Evolutionary conservation across 2,888 invertebrate species (phyloP), one percentile per base, ranked within the genome.

Genomic region (Aelia acuminata): DNA sequence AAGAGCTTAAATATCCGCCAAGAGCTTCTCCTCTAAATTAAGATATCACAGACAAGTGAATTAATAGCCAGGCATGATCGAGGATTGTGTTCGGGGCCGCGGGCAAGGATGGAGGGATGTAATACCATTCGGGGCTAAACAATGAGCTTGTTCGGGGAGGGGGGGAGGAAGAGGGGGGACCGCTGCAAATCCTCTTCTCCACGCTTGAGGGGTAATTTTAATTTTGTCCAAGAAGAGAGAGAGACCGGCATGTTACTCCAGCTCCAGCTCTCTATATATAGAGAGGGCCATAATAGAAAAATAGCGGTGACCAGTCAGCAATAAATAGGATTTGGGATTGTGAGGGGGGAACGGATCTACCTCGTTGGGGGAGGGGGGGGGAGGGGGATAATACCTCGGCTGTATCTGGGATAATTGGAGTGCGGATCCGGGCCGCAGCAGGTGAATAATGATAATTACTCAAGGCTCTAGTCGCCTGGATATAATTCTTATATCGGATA

Each of bases 291-390:
- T 89, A 87, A 87, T 89, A 89, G 89, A 87, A 89, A 84, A 89
- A 87, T 89, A 87, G 84, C 85, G 87, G 84, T 87, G 85, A 57
- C 87, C 87, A 87, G 89, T 87, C 87, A 87, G 88, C 89, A 89
- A 89, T 89, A 85, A 87, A 89, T 87, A 84, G 89, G 89, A 87
- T 89, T 88, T 88, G 75, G 89, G 87, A 89, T 87, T 88, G 49
- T 26, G 53, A n/a, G 48, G 88, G 85, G 57, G 88, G 0, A n/a
- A n/a, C n/a, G n/a, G n/a, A n/a, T n/a, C n/a, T n/a, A n/a, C n/a
- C n/a, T n/a, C n/a, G n/a, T n/a, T n/a, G n/a, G 57, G 20, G 80
- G 88, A 70, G 84, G 22, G 39, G 49, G 86, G 43, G 75, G 43
- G 86, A 11, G 47, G 87, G 84, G 57, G 84, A 84, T 84, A 70